Evolutionary conservation across 2,113 vertebrate genomes (phyloP), one percentile per base, ranked within the genome.

Genomic region (Sialia sialis): DNA sequence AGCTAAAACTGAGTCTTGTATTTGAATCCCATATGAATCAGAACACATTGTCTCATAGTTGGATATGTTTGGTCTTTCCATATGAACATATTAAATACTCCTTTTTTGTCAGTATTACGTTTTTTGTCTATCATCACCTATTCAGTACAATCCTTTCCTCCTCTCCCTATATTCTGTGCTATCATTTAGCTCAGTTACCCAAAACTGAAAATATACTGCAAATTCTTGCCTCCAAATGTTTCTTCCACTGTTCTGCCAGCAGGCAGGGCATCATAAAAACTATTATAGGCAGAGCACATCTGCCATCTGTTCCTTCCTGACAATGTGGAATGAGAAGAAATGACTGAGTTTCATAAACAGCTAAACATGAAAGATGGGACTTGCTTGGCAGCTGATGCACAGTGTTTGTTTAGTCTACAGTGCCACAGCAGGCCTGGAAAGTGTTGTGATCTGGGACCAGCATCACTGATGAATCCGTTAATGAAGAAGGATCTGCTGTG

Each of bases 271-370:
- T 93, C 74, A 79, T 89, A 86, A 89, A 91, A 94, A 34, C 84
- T 91, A 81, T 92, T 78, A 92, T 11, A 91, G 68, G 60, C 87
- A 87, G 81, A 93, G 74, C 93, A 89, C 91, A 84, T 94, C 91
- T 95, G 84, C 93, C 87, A 93, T 96, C 91, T 93, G 91, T 87
- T 96, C 74, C 77, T 91, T 91, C 80, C 66, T 93, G 89, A 94
- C 91, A 89, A 5, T 14, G 36, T 89, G 77, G 77, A 96, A 94
- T 2, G 22, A 95, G 93, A 95, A 95, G 96, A 87, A 96, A 95
- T 89, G 83, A 84, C 76, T 3, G 34, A 82, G 87, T 87, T 93
- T 91, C 84, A 68, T 43, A 82, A 95, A 77, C 81, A 93, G 74
- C 91, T 91, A 78, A 95, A 96, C 69, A 56, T 89, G 93, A 94